Percentiles rank a stretch among this genome's conserved stretches.
Evolutionary conservation across 2,888 invertebrate genomes (phyloP).

Genomic region (Escarpia spicata): DNA sequence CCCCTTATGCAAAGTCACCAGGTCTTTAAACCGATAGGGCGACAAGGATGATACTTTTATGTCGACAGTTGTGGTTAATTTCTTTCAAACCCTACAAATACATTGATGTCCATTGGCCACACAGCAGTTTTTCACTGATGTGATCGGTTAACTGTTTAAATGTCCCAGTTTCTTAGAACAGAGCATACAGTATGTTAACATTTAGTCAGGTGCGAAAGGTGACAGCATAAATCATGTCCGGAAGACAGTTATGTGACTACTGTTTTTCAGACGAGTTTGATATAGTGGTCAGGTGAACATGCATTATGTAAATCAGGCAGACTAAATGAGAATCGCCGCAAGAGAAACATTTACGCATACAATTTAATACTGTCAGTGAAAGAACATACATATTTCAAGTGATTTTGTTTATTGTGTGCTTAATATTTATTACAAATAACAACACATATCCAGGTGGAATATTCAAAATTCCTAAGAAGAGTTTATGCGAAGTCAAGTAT

Average conservation of each 20-base stretch:
- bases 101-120: background rate
- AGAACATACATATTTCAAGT: background rate
- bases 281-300: background rate
- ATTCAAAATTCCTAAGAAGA: background rate
- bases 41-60: background rate
- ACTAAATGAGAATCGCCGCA: background rate
- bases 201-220: background rate
- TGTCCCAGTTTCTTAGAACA: background rate
- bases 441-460: background rate
- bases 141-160: background rate
- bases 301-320: background rate
- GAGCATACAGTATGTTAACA: background rate
- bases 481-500: background rate
- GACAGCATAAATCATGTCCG: background rate
- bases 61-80: background rate
- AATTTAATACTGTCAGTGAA: background rate
- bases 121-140: constrained; percentile 4
- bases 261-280: background rate
- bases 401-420: background rate
- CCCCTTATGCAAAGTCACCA: background rate
- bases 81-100: background rate
- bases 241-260: background rate
- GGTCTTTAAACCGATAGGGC: background rate
- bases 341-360: background rate
- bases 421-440: background rate